These are phyloP conservation scores for Rhinatrema bivittatum DNA, from an alignment of 2,797 vertebrate species.

Conservation along the genomic window DNA sequence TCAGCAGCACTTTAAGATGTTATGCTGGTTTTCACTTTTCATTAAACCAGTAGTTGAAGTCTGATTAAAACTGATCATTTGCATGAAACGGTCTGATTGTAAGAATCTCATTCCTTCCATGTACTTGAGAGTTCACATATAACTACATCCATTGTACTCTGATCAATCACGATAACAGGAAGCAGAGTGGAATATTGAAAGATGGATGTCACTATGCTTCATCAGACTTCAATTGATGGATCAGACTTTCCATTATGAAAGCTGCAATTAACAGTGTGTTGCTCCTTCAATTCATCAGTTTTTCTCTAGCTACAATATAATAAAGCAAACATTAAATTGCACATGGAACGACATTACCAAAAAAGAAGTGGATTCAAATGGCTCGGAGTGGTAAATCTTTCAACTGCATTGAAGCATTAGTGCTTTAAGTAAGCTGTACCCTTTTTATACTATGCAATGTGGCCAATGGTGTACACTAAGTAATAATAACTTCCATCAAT, in stretches of 20 bases:
- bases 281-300: neutral
- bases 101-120: slow-evolving; percentile 20
- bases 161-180: slow-evolving; percentile 23
- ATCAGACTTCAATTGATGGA: slow-evolving; percentile 5
- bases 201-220: neutral
- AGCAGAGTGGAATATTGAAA: neutral
- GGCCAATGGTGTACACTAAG: too few species aligned
- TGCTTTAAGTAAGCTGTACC: too few species aligned
- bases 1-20: neutral
- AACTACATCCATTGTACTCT: slow-evolving; percentile 13
- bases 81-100: slow-evolving; percentile 30
- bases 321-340: neutral
- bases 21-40: neutral
- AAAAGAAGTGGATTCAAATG: too few species aligned
- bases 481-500: too few species aligned
- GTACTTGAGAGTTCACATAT: slow-evolving; percentile 23
- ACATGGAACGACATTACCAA: too few species aligned
- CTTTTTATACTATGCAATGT: too few species aligned
- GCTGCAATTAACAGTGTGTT: neutral
- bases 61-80: slow-evolving; percentile 37
- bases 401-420: too few species aligned
- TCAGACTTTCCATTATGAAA: slow-evolving; percentile 13
- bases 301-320: slow-evolving; percentile 1
- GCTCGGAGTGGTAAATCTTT: too few species aligned
- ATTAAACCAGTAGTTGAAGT: too few species aligned